These are phyloP conservation scores for Silurus glanis DNA, from an alignment of 2,113 vertebrate species.

Conservation along the genomic window DNA sequence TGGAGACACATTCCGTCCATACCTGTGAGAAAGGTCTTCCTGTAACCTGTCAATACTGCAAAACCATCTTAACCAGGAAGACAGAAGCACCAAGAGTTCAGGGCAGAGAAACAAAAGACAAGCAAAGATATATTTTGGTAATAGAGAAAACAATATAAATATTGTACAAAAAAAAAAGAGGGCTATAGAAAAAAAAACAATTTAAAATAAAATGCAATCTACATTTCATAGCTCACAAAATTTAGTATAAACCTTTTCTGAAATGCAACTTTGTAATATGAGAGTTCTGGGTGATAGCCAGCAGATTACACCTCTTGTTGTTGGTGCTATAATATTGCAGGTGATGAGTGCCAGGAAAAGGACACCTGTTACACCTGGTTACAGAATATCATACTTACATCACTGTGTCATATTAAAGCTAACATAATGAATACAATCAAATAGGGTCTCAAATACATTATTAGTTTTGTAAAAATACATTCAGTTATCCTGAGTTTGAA, in stretches of 20 bases:
- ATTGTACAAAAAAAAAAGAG: not conserved
- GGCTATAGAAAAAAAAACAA: not conserved
- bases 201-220: not conserved
- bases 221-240: not conserved
- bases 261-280: not conserved
- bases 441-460: not conserved
- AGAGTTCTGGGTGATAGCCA: constrained; percentile 1
- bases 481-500: not conserved
- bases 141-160: constrained; percentile 41
- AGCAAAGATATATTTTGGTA: not conserved
- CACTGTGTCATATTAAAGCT: not conserved
- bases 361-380: not conserved
- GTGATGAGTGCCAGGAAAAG: constrained; percentile 32
- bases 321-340: not conserved
- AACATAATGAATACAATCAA: not conserved
- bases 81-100: constrained; percentile 44
- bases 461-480: not conserved
- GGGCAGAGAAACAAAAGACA: constrained; percentile 38
- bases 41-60: constrained; percentile 70
- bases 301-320: not conserved
- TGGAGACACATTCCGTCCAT: constrained; percentile 63
- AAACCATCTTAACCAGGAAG: constrained; percentile 64
- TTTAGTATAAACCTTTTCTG: not conserved
- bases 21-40: constrained; percentile 71
- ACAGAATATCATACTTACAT: not conserved